Evolutionary conservation across 1,140 invertebrate genomes (phyloP).

Genomic region (Lethocerus indicus): DNA sequence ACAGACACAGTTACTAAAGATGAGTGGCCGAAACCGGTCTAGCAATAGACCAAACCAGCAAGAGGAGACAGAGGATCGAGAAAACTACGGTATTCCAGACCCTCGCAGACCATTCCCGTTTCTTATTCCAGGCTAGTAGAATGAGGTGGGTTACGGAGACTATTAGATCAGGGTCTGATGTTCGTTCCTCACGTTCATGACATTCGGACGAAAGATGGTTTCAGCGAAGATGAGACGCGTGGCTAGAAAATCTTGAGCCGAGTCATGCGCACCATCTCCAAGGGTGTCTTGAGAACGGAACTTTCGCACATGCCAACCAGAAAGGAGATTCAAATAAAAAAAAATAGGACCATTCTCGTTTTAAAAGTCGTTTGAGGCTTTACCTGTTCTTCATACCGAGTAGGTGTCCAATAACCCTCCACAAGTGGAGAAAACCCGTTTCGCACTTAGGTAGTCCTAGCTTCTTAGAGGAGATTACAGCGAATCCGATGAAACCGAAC

Average conservation of each 20-base stretch:
- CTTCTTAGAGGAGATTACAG: slow-evolving; percentile 40
- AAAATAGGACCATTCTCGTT: background rate
- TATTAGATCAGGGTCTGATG: no score
- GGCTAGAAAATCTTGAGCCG: background rate
- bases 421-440: slow-evolving; percentile 59
- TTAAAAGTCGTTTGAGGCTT: background rate
- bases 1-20: no score
- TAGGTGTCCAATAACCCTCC: slow-evolving; percentile 61
- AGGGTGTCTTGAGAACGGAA: background rate
- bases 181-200: no score
- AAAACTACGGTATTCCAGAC: no score
- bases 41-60: no score
- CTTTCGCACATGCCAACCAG: background rate
- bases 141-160: no score
- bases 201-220: background rate
- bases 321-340: background rate
- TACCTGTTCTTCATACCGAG: slow-evolving; percentile 67
- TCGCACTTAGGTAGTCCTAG: slow-evolving; percentile 38
- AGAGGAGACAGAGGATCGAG: no score
- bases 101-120: no score
- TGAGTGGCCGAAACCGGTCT: no score
- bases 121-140: no score
- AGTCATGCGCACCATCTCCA: background rate
- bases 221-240: background rate
- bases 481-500: slow-evolving; percentile 71